Conservation (phyloP, 2,888 invertebrate genomes). For the Reticulitermes lucifugus region DNA sequence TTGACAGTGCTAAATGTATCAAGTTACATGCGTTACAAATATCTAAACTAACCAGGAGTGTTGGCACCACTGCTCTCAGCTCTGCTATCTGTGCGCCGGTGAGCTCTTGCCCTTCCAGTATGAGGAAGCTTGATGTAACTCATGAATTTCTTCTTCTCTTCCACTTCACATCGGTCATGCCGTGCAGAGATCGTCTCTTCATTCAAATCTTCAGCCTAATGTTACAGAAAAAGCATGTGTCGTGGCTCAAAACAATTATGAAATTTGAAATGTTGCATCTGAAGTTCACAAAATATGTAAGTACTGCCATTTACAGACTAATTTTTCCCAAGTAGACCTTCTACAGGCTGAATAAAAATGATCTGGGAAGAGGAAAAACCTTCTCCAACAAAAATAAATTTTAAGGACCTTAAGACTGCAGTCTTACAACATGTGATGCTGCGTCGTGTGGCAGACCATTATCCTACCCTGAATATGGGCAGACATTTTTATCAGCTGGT, state of each 20-base stretch:
- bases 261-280: neutral
- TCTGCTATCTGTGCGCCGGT: constrained; percentile 75
- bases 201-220: constrained; percentile 80
- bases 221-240: neutral
- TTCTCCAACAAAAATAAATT: too few species aligned
- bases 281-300: too few species aligned
- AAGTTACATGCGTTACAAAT: neutral
- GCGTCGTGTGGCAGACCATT: too few species aligned
- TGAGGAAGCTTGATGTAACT: constrained; percentile 66
- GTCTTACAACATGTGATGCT: too few species aligned
- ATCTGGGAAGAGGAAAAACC: too few species aligned
- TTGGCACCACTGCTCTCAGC: constrained; percentile 79
- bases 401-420: too few species aligned
- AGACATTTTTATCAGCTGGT: too few species aligned
- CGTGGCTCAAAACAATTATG: neutral
- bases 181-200: constrained; percentile 78
- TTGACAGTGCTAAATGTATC: too few species aligned
- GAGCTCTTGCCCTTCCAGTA: constrained; percentile 65
- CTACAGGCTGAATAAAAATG: too few species aligned
- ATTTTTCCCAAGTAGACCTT: too few species aligned
- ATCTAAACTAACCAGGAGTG: constrained; percentile 68
- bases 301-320: too few species aligned
- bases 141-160: constrained; percentile 83
- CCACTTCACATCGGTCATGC: constrained; percentile 82
- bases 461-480: too few species aligned